Base-by-base conservation (phyloP, 2,113 vertebrate genomes). In the Otis tarda region DNA sequence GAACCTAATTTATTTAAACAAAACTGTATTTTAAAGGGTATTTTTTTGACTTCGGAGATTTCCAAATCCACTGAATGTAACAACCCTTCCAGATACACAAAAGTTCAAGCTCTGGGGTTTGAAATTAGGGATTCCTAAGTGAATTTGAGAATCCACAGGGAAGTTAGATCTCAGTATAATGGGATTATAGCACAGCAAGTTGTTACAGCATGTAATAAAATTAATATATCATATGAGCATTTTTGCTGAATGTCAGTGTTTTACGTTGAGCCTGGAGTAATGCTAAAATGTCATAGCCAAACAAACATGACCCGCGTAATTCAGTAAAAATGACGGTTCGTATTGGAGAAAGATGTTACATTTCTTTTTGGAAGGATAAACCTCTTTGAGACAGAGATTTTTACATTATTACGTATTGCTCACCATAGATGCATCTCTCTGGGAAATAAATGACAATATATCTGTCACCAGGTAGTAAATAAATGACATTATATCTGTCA, bases 141-240 rank as follows among this genome's bases (percentile, higher is more conserved):
- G 75, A 83, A 90, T 96, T 80, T 88, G 60, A 86, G 85, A 83
- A 94, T 86, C 59, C 60, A 55, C 35, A 45, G 52, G 56, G 55
- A 88, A 92, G 68, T 90, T 92, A 65, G 75, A 70, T 93, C 74
- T 80, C 53, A 39, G 4, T 15, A 7, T 81, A 90, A 90, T 61
- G 59, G 43, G 41, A 59, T 94, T 96, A 85, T 3, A 85, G 53
- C 19, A 87, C 43, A 60, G 74, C 22, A 67, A 77, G 53, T 55
- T 65, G 56, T 90, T 82, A 59, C 0, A 77, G 28, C 10, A 19
- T 65, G 64, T 83, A 89, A 89, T 91, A 78, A 81, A 95, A 92
- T 77, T 39, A 90, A 86, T 93, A 74, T 25, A 45, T 52, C 53
- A 15, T 69, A 23, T 23, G 90, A 86, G 6, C 68, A 24, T 91